A percentile compares a stretch with the other conserved stretches of the same genome.
These are phyloP conservation scores for Bombus waltoni DNA, from an alignment of 1,140 invertebrate species.

Conservation along the genomic window DNA sequence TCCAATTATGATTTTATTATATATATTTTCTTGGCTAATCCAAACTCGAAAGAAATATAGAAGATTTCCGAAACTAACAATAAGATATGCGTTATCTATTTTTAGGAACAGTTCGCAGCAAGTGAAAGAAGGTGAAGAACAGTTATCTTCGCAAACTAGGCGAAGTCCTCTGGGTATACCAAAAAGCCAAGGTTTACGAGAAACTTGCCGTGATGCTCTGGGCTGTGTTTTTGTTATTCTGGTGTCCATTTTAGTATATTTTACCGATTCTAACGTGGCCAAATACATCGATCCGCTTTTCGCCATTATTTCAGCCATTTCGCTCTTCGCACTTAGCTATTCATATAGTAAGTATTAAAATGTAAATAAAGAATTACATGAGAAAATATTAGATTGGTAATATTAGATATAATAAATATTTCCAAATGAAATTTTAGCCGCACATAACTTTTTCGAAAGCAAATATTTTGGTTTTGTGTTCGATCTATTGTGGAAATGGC, in stretches of 20 bases:
- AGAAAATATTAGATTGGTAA: too few relatives aligned
- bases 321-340: conserved; percentile 87
- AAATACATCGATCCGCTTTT: conserved; percentile 90
- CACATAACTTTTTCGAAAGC: too few relatives aligned
- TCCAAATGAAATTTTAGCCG: too few relatives aligned
- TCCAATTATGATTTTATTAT: neutral
- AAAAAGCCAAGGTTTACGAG: conserved; percentile 81
- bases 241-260: conserved; percentile 86
- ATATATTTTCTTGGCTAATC: neutral
- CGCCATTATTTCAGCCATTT: conserved; percentile 86
- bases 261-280: conserved; percentile 84
- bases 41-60: neutral
- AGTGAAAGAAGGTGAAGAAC: conserved; percentile 79
- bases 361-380: too few relatives aligned
- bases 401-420: too few relatives aligned
- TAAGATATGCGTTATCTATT: conserved; percentile 6
- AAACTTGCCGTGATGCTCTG: conserved; percentile 86
- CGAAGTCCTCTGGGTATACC: conserved; percentile 76
- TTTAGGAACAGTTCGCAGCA: conserved; percentile 79
- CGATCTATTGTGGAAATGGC: too few relatives aligned
- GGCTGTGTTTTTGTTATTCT: conserved; percentile 88
- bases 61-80: neutral
- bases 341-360: conserved; percentile 87
- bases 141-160: conserved; percentile 78
- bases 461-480: too few relatives aligned